Percentiles rank a stretch among this genome's conserved stretches.
Evolutionary conservation across 1,140 invertebrate species (phyloP).

Genomic region (Lordiphosa mommai): DNA sequence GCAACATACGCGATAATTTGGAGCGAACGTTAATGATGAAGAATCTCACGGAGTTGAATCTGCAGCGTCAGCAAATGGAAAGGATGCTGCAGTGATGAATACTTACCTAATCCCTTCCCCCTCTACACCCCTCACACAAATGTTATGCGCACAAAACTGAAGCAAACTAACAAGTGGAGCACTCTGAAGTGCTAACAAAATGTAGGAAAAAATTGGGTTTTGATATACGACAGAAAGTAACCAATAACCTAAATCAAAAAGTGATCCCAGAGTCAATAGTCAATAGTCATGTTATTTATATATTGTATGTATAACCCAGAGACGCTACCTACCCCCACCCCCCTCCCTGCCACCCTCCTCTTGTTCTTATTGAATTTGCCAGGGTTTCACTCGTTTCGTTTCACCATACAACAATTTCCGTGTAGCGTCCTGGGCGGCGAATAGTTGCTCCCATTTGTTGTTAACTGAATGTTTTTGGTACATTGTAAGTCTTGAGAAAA

Average conservation of each 20-base stretch:
- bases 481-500: background rate
- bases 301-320: background rate
- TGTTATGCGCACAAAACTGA: conserved; percentile 62
- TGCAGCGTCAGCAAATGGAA: conserved; percentile 57
- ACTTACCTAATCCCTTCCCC: background rate
- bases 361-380: no score
- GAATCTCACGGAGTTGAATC: conserved; percentile 65
- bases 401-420: background rate
- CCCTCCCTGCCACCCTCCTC: no score
- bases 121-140: conserved; percentile 27
- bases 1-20: conserved; percentile 71
- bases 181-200: conserved; percentile 48
- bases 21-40: conserved; percentile 69
- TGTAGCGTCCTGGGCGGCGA: no score
- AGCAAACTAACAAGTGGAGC: conserved; percentile 24
- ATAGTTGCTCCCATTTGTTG: conserved; percentile 23
- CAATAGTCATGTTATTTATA: conserved; percentile 50
- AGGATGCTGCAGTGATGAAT: conserved; percentile 22
- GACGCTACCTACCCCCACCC: no score
- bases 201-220: conserved; percentile 19
- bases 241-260: conserved; percentile 38
- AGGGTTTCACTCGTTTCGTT: no score
- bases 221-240: background rate
- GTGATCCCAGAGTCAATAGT: conserved; percentile 49
- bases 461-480: conserved; percentile 68